Conservation (phyloP, 2,888 invertebrate genomes). For the Carcina quercana region DNA sequence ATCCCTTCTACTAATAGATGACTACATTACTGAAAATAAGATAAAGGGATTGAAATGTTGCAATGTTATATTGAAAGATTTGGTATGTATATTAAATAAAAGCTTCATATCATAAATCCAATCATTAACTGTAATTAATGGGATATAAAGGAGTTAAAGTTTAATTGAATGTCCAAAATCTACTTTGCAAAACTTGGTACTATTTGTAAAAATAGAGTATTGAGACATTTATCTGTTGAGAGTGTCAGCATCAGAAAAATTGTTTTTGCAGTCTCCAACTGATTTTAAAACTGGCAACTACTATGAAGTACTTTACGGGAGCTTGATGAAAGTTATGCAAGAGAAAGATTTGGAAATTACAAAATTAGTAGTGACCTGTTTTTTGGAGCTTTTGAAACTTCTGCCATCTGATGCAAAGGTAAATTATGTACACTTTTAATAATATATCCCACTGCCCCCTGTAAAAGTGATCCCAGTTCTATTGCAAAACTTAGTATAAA, state of each 20-base stretch:
- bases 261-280: constrained; percentile 22
- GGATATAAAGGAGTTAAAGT: neutral
- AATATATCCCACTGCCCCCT: neutral
- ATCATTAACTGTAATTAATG: neutral
- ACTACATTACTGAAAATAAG: constrained; percentile 41
- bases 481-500: no score
- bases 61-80: constrained; percentile 32
- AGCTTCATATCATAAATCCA: neutral
- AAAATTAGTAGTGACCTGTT: constrained; percentile 33
- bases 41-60: constrained; percentile 47
- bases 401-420: constrained; percentile 44
- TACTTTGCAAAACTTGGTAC: no score
- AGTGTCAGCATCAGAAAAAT: no score
- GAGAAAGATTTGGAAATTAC: constrained; percentile 45
- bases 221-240: no score
- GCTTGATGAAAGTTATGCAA: constrained; percentile 33
- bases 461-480: no score
- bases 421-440: constrained; percentile 2
- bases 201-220: no score
- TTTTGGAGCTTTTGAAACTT: constrained; percentile 32
- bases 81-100: constrained; percentile 31
- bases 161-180: neutral
- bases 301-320: constrained; percentile 52
- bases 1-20: constrained; percentile 47
- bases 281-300: constrained; percentile 50